These are phyloP conservation scores for Caerostris darwini DNA, from an alignment of 1,140 invertebrate species.

Conservation along the genomic window DNA sequence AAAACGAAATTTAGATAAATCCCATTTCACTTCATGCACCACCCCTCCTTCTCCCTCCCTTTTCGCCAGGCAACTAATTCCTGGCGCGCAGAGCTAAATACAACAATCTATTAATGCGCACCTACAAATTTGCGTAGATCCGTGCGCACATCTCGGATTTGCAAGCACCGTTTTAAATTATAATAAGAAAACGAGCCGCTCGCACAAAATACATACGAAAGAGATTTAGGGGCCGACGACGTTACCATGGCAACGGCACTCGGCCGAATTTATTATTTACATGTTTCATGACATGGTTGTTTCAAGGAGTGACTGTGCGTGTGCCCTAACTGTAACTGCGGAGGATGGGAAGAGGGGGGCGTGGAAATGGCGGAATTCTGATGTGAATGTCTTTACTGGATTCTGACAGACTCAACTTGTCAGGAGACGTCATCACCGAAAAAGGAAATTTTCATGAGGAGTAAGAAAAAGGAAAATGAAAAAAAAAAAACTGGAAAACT, in stretches of 20 bases:
- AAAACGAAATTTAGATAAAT: background rate
- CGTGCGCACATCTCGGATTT: background rate
- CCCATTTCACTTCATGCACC: background rate
- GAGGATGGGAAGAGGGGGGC: background rate
- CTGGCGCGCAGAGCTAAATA: conserved; percentile 1
- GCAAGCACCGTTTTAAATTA: conserved; percentile 51
- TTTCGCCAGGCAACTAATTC: background rate
- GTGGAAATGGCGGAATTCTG: background rate
- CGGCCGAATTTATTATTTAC: conserved; percentile 45
- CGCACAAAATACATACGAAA: background rate
- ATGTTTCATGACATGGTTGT: conserved; percentile 56
- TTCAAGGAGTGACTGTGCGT: conserved; percentile 43
- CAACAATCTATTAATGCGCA: conserved; percentile 27
- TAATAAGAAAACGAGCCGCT: conserved; percentile 38
- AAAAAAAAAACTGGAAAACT: background rate
- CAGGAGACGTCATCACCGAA: background rate
- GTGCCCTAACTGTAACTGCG: background rate
- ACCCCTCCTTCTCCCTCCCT: background rate
- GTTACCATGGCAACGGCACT: conserved; percentile 34
- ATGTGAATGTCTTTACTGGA: conserved; percentile 15
- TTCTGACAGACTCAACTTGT: conserved; percentile 31
- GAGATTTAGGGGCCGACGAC: conserved; percentile 37
- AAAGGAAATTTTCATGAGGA: background rate
- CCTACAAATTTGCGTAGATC: conserved; percentile 33
- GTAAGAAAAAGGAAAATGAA: background rate